These are phyloP conservation scores for Pseudobourletiella spinata DNA, from an alignment of 1,140 invertebrate species.

Conservation along the genomic window DNA sequence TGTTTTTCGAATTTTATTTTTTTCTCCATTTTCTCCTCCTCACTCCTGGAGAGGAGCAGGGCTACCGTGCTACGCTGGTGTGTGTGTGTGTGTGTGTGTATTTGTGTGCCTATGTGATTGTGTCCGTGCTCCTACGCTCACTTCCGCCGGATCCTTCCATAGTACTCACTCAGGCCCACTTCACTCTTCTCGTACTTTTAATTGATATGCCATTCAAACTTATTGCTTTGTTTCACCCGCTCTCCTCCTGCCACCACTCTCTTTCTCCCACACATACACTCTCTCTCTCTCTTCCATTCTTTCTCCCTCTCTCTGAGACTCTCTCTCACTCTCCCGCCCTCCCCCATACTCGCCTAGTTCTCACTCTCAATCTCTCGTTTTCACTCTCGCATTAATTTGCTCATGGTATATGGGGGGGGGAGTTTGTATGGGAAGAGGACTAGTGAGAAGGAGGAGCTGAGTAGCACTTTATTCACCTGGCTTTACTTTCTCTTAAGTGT, in stretches of 20 bases:
- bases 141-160: background rate
- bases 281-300: background rate
- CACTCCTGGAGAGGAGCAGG: no score
- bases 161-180: background rate
- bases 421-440: no score
- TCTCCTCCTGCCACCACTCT: background rate
- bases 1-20: conserved; percentile 37
- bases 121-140: no score
- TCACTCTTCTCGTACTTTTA: conserved; percentile 19
- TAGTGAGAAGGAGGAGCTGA: no score
- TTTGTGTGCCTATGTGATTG: no score
- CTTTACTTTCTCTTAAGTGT: background rate
- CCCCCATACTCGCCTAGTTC: background rate
- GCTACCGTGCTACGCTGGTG: no score
- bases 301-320: conserved; percentile 1
- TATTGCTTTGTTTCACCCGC: conserved; percentile 23
- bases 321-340: background rate
- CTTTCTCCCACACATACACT: background rate
- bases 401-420: no score
- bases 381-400: background rate
- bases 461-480: background rate
- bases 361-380: background rate
- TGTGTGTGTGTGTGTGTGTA: background rate
- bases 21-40: conserved; percentile 29
- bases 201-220: conserved; percentile 27